A percentile compares a stretch with the other conserved stretches of the same genome.
Conservation (phyloP, 2,888 invertebrate species). For the Neoaliturus tenellus region DNA sequence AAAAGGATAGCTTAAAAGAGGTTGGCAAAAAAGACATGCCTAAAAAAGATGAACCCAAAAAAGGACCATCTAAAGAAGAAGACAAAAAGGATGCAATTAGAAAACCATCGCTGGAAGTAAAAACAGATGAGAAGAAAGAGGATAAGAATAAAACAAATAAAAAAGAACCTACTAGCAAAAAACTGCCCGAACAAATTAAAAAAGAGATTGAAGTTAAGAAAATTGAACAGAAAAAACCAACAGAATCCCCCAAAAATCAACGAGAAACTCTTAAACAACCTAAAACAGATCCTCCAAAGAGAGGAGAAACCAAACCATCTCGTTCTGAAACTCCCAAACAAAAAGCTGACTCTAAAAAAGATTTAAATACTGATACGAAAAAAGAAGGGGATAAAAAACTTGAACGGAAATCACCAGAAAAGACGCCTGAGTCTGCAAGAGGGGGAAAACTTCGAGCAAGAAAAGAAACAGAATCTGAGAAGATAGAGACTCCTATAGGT, state of each 20-base stretch:
- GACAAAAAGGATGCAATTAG: constrained; percentile 14
- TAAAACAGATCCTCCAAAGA: not conserved
- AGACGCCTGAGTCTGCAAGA: constrained; percentile 19
- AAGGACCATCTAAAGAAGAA: not conserved
- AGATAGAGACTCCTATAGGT: constrained; percentile 24
- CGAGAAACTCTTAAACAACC: not conserved
- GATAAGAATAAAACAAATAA: not conserved
- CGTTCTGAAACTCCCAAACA: constrained; percentile 29
- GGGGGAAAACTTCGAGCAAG: not conserved
- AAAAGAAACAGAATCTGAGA: not conserved
- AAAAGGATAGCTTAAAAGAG: constrained; percentile 28
- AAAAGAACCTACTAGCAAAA: not conserved
- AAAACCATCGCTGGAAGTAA: not conserved
- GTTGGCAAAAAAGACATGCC: constrained; percentile 4
- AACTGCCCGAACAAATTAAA: not conserved
- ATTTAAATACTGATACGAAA: constrained; percentile 10
- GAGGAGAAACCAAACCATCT: not conserved
- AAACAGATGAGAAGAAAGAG: constrained; percentile 24
- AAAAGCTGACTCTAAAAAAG: not conserved
- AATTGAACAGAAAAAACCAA: constrained; percentile 17
- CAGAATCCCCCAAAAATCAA: not conserved
- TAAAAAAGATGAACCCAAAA: constrained; percentile 15
- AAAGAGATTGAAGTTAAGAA: constrained; percentile 11
- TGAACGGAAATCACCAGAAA: constrained; percentile 30
- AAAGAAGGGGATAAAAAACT: constrained; percentile 2